Base-by-base conservation (phyloP, 2,113 vertebrate genomes). In the Cinclus cinclus region DNA sequence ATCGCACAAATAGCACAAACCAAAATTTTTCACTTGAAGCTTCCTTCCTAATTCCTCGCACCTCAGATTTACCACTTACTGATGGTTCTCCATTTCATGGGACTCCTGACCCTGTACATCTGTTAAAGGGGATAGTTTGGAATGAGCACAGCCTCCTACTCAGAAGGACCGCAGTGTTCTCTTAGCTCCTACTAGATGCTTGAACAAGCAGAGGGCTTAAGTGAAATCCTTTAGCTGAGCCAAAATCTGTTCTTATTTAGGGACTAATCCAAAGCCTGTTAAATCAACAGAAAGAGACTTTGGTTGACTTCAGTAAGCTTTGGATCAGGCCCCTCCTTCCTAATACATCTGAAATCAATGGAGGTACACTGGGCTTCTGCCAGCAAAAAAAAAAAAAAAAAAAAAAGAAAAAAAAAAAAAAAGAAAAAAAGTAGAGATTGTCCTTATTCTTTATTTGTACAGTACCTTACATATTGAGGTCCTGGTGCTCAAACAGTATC, bases 191-290 rank as follows among this genome's bases (percentile, higher is more conserved):
- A 78, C 95, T 96, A 91, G 93, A 92, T 92, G 68, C 93, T 86
- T 88, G 95, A 96, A 93, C 83, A 96, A 94, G 93, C 89, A 81
- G 77, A 95, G 94, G 83, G 95, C 92, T 96, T 96, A 96, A 97
- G 88, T 89, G 92, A 96, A 96, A 97, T 97, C 94, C 90, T 95
- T 92, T 78, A 86, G 95, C 95, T 95, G 96, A 96, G 93, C 80
- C 94, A 95, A 96, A 96, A 93, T 96, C 92, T 97, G 90, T 96
- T 97, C 96, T 97, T 96, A 94, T 96, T 96, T 96, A 94, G 86
- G 95, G 93, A 90, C 92, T 96, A 95, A 95, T 97, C 94, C 89
- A 94, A 97, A 97, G 92, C 91, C 92, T 97, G 93, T 90, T 97
- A 96, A 96, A 96, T 94, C 96, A 96, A 95, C 95, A 97, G 91